Conservation (phyloP, 2,888 invertebrate species). For the Diploptera punctata region DNA sequence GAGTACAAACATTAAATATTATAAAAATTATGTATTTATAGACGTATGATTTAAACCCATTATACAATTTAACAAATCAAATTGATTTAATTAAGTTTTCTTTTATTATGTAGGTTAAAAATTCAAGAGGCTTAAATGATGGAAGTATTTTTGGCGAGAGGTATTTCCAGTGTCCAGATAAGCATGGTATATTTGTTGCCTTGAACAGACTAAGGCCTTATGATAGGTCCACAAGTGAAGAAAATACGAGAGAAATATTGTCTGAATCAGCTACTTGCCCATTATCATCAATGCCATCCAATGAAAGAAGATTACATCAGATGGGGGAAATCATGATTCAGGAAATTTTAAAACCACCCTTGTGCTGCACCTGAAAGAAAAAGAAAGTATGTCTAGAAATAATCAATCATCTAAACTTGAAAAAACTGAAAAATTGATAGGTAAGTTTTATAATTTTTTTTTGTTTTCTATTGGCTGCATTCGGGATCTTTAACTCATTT, state of each 20-base stretch:
- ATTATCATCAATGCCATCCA: constrained; percentile 36
- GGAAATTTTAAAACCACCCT: constrained; percentile 40
- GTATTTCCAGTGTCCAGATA: constrained; percentile 44
- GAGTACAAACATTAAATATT: no score
- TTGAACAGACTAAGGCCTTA: constrained; percentile 38
- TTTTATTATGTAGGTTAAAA: no score
- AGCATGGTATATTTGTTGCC: constrained; percentile 45
- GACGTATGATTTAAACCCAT: no score
- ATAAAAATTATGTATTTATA: no score
- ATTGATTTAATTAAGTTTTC: no score
- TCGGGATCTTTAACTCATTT: background rate
- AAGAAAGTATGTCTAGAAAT: constrained; percentile 35
- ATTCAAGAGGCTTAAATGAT: constrained; percentile 31
- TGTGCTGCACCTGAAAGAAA: constrained; percentile 39
- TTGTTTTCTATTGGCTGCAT: background rate
- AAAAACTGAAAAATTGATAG: constrained; percentile 39
- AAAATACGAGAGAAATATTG: background rate
- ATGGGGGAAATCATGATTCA: constrained; percentile 25
- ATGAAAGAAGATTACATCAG: constrained; percentile 30
- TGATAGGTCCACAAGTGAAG: constrained; percentile 7
- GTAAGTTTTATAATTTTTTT: constrained; percentile 26
- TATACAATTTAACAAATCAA: no score
- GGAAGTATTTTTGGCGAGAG: constrained; percentile 30
- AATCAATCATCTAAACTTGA: constrained; percentile 30
- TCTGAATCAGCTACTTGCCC: background rate